Evolutionary conservation across 2,113 vertebrate species (phyloP).

Genomic region (Grantiella picta): DNA sequence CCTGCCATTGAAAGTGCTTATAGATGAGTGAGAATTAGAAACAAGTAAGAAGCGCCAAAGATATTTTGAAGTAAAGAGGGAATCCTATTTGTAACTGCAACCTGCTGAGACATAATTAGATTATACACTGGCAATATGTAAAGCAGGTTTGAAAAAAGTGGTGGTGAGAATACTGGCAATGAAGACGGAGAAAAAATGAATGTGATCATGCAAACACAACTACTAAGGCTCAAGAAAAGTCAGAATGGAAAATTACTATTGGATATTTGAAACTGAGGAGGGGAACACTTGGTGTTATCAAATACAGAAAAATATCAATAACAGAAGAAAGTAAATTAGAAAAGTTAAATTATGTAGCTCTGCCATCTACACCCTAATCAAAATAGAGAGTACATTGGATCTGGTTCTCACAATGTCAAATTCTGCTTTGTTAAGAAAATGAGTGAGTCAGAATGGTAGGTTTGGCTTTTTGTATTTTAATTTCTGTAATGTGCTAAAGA

Average conservation of each 20-base stretch:
- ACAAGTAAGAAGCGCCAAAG: background rate
- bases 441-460: background rate
- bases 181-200: background rate
- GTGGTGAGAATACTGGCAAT: background rate
- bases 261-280: background rate
- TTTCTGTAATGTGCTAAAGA: background rate
- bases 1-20: background rate
- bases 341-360: background rate
- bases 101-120: slow-evolving; percentile 1
- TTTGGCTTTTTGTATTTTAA: background rate
- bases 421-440: background rate
- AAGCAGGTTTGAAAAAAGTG: background rate
- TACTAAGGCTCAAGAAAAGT: background rate
- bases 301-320: background rate
- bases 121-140: background rate
- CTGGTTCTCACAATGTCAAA: background rate
- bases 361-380: background rate
- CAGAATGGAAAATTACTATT: background rate
- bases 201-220: background rate
- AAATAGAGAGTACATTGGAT: background rate
- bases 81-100: background rate
- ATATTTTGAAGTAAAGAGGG: background rate
- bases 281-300: background rate
- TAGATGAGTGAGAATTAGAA: background rate
- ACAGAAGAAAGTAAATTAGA: background rate